Evolutionary conservation across 2,113 vertebrate species (phyloP).

Genomic region (Bostrychus sinensis): DNA sequence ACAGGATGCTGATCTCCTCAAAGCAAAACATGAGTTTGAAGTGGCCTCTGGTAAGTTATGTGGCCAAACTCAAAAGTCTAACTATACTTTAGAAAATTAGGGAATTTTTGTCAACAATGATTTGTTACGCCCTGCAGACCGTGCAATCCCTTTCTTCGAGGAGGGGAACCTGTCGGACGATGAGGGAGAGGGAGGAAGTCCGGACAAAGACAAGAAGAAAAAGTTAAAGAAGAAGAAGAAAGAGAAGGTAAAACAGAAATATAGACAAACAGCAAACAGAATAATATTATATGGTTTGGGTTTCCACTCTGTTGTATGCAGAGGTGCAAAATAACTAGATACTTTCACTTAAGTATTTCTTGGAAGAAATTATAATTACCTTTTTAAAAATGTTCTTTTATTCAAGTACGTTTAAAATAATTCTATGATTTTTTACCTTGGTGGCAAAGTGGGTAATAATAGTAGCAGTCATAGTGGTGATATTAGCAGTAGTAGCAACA

Average conservation of each 20-base stretch:
- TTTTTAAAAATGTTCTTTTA: no score
- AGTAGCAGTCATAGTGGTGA: no score
- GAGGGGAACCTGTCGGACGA: conserved; percentile 61
- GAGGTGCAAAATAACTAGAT: no score
- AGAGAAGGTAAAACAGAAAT: conserved; percentile 4
- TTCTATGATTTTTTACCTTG: no score
- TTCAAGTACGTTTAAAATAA: no score
- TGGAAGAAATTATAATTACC: no score
- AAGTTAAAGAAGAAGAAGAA: conserved; percentile 38
- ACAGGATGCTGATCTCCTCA: conserved; percentile 5
- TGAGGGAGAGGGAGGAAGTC: conserved; percentile 56
- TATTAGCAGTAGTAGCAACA: no score
- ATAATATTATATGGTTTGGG: no score
- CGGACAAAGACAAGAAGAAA: conserved; percentile 29
- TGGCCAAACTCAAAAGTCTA: neutral
- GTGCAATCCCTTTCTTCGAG: conserved; percentile 1
- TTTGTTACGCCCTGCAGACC: conserved; percentile 18
- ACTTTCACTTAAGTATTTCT: no score
- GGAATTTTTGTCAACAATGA: neutral
- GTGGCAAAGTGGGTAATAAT: no score
- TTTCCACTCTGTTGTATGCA: no score
- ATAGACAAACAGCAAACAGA: no score
- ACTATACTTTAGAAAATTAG: accelerated
- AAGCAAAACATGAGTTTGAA: conserved; percentile 10
- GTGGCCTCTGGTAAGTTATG: conserved; percentile 6